Evolutionary conservation across 2,797 vertebrate species (phyloP), one percentile per base, ranked within the genome.

Genomic region (Pangasius larnaudii): DNA sequence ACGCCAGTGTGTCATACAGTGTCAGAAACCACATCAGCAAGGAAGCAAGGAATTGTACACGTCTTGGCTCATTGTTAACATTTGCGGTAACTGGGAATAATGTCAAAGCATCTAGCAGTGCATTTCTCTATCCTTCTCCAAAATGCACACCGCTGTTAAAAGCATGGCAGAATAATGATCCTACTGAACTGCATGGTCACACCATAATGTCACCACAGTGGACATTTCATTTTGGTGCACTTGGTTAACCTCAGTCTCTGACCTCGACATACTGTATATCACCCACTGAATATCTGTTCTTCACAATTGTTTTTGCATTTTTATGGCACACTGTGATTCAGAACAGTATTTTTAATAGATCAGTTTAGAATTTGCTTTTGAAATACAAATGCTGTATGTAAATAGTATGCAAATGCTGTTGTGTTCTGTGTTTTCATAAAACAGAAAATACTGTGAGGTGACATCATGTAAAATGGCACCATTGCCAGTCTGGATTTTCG

Each of bases 241-340:
- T 86, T 75, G 84, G 74, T 69, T 89, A 90, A 89, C 86, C 84
- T 85, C 83, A 78, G 85, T 78, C 84, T 89, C 33, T 22, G 85
- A 89, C 83, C 87, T 86, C 19, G 4, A 58, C 18, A 79, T 18
- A 56, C 18, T 77, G 49, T 53, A 33, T 33, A 7, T 30, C 65
- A 86, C 67, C 80, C 53, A 30, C 49, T 79, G 14, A 16, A n/a
- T 63, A 82, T n/a, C 36, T n/a, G 27, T 11, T 69, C 46, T 51
- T 77, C 49, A 18, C 74, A 51, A 8, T 77, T 8, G 42, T 77
- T n/a, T n/a, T 30, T 77, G 46, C 18, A 33, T 9, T 33, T 8
- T 56, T 19, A 11, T 19, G 19, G 16, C 18, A 33, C n/a, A 56
- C 3, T 33, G 4, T 56, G 33, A 36, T 58, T 79, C 53, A 36